These are phyloP conservation scores for Perccottus glenii DNA, from an alignment of 2,113 vertebrate genomes.

Conservation along the genomic window DNA sequence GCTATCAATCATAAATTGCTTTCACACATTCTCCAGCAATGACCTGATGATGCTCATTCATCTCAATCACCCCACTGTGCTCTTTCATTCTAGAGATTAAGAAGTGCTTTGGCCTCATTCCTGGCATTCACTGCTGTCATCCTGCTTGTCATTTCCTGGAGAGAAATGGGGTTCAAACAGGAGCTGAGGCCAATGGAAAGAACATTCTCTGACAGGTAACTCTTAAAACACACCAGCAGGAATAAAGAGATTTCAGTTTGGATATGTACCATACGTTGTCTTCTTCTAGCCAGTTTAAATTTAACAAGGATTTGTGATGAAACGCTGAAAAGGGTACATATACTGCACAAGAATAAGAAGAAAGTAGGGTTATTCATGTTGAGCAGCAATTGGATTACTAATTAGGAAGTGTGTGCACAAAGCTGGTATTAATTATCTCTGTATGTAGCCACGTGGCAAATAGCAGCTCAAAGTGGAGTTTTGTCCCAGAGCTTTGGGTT, in stretches of 20 bases:
- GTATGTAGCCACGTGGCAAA: conserved; percentile 48
- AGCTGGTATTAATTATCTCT: conserved; percentile 24
- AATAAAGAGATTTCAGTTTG: conserved; percentile 24
- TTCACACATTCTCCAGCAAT: not conserved
- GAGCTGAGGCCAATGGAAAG: conserved; percentile 48
- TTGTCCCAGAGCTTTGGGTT: conserved; percentile 9
- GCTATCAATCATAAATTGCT: conserved; percentile 13
- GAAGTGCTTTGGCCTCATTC: conserved; percentile 19
- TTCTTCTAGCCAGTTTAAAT: conserved; percentile 15
- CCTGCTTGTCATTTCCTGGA: conserved; percentile 23
- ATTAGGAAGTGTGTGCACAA: conserved; percentile 4
- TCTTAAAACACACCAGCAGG: conserved; percentile 20
- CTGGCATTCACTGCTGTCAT: conserved; percentile 31
- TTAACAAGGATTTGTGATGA: conserved; percentile 26
- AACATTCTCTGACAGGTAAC: conserved; percentile 23
- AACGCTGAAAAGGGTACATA: not conserved
- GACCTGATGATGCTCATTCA: not conserved
- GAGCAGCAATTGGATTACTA: not conserved
- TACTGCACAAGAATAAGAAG: conserved; percentile 16
- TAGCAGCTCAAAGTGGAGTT: conserved; percentile 36
- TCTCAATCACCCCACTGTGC: conserved; percentile 1
- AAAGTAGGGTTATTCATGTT: conserved; percentile 29
- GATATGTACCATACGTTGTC: conserved; percentile 18
- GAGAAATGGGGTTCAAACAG: conserved; percentile 24
- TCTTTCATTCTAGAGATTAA: conserved; percentile 25